Evolutionary conservation across 1,140 invertebrate genomes (phyloP), one percentile per base, ranked within the genome.

Genomic region (Drosophila jambulina): DNA sequence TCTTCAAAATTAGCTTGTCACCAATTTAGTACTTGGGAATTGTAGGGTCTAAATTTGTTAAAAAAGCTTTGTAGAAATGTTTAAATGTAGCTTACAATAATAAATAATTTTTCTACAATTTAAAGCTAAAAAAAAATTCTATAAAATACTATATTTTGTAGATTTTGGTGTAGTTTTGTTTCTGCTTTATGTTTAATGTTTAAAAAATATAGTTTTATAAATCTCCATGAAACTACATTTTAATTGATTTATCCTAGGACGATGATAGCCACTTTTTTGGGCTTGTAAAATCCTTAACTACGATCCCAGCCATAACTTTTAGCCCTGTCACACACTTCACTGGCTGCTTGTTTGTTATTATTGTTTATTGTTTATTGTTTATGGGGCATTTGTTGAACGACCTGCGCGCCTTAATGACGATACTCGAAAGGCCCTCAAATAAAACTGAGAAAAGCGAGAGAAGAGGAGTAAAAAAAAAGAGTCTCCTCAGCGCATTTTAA

Each of bases 381-480:
- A 74, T 74, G 70, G 68, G 68, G 70, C 68, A 74, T 74, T 74
- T 74, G 70, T 60, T 72, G 70, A 74, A 60, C 68, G 70, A 72
- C 70, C 72, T 72, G 70, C 29, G 53, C 45, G 68, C 36, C 67
- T 74, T 74, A 74, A 74, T 74, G 68, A 72, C 70, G 34, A 72
- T 49, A 42, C 70, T 74, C 68, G 70, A 63, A 83, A 85, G 68
- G 32, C 63, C 48, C 32, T 49, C 25, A 46, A 68, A 70, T 70
- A 70, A 70, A 62, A 68, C n/a, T 5, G 60, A 29, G 38, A 63
- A 53, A 23, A 46, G 21, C 21, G 13, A 65, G 40, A 19, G 13
- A 29, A 13, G 27, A 12, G 53, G 59, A 62, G 58, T 45, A 23
- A 46, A 32, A 45, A 46, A 38, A 65, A 60, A 77, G 75, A 64